Conservation (phyloP, 2,113 vertebrate genomes). For the Glaucomys volans region DNA sequence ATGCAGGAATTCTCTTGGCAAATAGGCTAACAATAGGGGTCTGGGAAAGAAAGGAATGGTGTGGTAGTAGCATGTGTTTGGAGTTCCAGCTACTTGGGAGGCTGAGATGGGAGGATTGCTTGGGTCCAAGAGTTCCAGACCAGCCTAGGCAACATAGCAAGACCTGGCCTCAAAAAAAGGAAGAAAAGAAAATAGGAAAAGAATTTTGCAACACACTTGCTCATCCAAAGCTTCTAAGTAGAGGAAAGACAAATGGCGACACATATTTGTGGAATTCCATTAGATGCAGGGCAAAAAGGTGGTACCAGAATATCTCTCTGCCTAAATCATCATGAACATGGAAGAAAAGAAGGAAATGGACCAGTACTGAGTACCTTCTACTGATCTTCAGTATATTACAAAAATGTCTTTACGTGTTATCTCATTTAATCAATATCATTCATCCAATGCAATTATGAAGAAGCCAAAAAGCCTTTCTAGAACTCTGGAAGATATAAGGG, state of each 20-base stretch:
- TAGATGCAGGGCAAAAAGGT: background rate
- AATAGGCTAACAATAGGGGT: background rate
- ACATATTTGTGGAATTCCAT: background rate
- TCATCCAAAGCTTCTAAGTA: background rate
- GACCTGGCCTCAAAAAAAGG: background rate
- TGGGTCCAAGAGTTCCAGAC: background rate
- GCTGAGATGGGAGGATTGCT: background rate
- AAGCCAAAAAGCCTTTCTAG: conserved; percentile 19
- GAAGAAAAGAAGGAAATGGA: background rate
- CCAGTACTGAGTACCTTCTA: background rate
- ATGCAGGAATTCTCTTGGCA: background rate
- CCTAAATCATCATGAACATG: background rate
- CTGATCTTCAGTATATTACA: background rate
- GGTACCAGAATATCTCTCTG: background rate
- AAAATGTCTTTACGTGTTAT: background rate
- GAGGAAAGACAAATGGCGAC: background rate
- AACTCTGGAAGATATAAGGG: background rate
- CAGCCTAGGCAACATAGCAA: background rate
- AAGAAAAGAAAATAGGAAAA: background rate
- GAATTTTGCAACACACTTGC: background rate
- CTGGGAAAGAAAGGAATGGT: too few relatives aligned
- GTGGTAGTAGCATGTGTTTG: background rate
- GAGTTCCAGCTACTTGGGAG: background rate
- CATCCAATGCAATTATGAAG: background rate
- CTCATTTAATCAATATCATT: background rate